These are phyloP conservation scores for Euleptes europaea DNA, from an alignment of 2,113 vertebrate genomes.

Conservation along the genomic window DNA sequence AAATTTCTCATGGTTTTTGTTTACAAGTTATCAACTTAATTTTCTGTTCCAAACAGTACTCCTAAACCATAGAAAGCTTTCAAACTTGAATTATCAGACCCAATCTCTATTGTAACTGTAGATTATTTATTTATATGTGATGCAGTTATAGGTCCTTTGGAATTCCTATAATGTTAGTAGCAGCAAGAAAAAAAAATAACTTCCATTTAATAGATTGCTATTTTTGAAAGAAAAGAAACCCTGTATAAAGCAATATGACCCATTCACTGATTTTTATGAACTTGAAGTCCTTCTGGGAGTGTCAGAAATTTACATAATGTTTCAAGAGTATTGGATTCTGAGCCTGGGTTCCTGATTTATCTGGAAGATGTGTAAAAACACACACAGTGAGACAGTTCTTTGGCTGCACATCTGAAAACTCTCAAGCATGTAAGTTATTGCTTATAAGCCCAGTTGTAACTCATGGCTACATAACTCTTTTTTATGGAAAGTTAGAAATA, in stretches of 20 bases:
- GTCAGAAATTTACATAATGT: conserved; percentile 44
- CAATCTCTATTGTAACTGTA: background rate
- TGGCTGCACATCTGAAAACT: conserved; percentile 51
- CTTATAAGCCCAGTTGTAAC: conserved; percentile 62
- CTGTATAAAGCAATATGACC: conserved; percentile 3
- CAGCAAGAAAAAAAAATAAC: conserved; percentile 42
- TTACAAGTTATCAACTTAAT: background rate
- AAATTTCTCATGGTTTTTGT: background rate
- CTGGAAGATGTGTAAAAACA: conserved; percentile 58
- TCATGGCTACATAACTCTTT: conserved; percentile 62
- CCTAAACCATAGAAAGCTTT: conserved; percentile 11
- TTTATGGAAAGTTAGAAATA: conserved; percentile 56
- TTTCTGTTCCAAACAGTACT: background rate
- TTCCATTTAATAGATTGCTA: conserved; percentile 7
- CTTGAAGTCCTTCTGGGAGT: conserved; percentile 26
- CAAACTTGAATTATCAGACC: background rate
- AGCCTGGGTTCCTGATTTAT: conserved; percentile 48
- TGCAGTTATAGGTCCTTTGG: background rate
- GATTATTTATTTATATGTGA: conserved; percentile 23
- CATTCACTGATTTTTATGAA: conserved; percentile 19
- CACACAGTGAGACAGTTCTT: conserved; percentile 43
- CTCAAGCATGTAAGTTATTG: conserved; percentile 52
- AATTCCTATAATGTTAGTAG: conserved; percentile 28
- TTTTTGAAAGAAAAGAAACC: background rate
- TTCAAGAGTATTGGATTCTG: conserved; percentile 35